A percentile compares a stretch with the other conserved stretches of the same genome.
These are phyloP conservation scores for Ophioderma brevispina DNA, from an alignment of 35 echinoderm and acorn worm species.

Conservation along the genomic window DNA sequence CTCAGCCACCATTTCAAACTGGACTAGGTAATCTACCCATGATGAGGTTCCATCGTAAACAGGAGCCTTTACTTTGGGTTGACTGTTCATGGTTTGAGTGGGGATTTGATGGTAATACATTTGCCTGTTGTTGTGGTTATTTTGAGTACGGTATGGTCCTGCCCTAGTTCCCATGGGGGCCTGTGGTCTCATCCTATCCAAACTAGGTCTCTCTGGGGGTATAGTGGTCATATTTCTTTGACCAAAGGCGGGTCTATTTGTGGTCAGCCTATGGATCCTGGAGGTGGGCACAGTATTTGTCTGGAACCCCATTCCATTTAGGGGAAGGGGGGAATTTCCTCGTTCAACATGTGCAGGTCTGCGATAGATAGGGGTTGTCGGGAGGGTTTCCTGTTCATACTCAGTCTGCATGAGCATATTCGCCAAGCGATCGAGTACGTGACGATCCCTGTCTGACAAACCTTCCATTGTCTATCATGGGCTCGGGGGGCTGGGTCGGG, in stretches of 20 bases:
- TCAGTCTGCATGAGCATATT: no score
- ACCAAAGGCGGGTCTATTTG: not conserved
- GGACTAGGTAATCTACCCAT: slow-evolving; percentile 33
- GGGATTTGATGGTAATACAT: not conserved
- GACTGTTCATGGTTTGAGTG: not conserved
- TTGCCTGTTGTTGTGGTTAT: not conserved
- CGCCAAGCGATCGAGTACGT: no score
- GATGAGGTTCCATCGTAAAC: slow-evolving; percentile 40
- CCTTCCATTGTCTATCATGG: no score
- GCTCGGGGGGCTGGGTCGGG: no score
- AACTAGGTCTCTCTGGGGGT: not conserved
- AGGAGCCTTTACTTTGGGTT: not conserved
- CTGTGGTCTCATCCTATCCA: not conserved
- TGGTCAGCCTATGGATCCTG: no score
- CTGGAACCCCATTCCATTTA: no score
- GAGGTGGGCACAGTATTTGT: no score
- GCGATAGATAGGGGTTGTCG: no score
- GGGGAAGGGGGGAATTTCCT: no score
- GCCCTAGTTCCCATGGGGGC: not conserved
- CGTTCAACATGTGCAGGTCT: no score
- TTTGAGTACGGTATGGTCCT: not conserved
- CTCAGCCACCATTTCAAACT: slow-evolving; percentile 44
- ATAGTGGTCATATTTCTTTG: not conserved
- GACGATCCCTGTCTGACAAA: no score
- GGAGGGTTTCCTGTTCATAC: no score